Base-by-base conservation (phyloP, 30 jellyfish, hydroid and myxozoan genomes). In the Aurelia sp. region DNA sequence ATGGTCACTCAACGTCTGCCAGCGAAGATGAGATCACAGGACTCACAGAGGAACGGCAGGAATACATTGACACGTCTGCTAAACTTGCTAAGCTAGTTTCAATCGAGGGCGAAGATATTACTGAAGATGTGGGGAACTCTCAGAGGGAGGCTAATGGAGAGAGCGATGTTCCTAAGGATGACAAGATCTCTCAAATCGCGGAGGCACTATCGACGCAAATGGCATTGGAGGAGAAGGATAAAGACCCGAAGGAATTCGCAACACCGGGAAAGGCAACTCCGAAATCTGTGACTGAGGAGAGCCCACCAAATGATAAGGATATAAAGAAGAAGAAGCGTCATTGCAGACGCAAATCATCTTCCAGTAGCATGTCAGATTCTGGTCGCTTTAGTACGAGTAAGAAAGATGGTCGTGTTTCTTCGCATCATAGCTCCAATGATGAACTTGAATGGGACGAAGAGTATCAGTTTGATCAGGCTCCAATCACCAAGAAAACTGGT, bases 11-110 rank as follows among this genome's bases (percentile, higher is more conserved):
- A 24, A 57, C 41, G 17, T 72, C 87, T 19, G 97, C 91, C 17
- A 88, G 98, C 67, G 98, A 93, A 15, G 76, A 76, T n/a, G 98
- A 93, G 65, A 84, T 93, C 13, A 57, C 91, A 19, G 98, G 93
- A 7, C 55, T 63, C 58, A 75, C 98, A 11, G 92, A 79, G 5
- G 98, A 93, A 22, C 64, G 53, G 5, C 72, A 63, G 10, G 77
- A 55, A 19, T 88, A 93, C 64, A 62, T 35, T 44, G 97, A 80
- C 57, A 41, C 75, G 1, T 18, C 75, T 3, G 80, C 83, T 12
- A 77, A 74, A 41, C 77, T 57, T n/a, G 92, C 53, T 15, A 90
- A 75, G 57, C 87, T 78, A 12, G 64, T 70, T 5, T 74, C 96
- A 11, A 20, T 74, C 60, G 96, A 68, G 22, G 27, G 66, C 55